Base-by-base conservation (phyloP, 2,888 invertebrate genomes). In the Coleophora flavipennella region DNA sequence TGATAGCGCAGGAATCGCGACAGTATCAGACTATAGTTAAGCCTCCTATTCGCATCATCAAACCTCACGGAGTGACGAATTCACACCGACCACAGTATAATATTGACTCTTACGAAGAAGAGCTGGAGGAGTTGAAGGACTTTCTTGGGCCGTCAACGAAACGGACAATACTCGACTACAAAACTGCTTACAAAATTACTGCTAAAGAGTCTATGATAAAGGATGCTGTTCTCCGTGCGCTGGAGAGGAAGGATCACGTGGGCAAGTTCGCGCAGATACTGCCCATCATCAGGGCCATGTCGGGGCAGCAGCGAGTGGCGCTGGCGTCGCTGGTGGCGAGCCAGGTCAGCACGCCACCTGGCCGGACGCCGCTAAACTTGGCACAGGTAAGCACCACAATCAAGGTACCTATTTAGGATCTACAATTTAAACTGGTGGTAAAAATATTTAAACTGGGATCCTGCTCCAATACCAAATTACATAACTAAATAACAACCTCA, bases 201-300 rank as follows among this genome's bases (percentile, higher is more conserved):
- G 61, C 73, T 38, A 86, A 85, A 29, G 87, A 88, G 37, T 72
- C 72, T 1, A 67, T 81, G 54, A 63, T 89, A 12, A 81, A 86
- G 48, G 81, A 81, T 27, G 87, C 87, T 1, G 74, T 90, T 39
- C 49, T 87, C 11, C 77, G 86, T 50, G 89, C 89, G 0, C 62
- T 90, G 59, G 87, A 87, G 47, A 78, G 86, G 53, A 86, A 86
- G 36, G 87, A 86, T 28, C 84, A 89, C 35, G 85, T 86, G 12
- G 86, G 87, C 44, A 87, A 87, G 57, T 87, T 90, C 40, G 86
- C 87, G 0, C 87, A 89, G 65, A 84, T 89, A 14, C 69, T 90
- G 68, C 90, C 91, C 32, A 89, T 90, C 49, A 74, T 90, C 48
- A 80, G 89, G 35, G 87, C 86, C 2, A 86, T 90, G 76, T 87